Conservation (phyloP, 2,797 vertebrate species). For the Staurois parvus region DNA sequence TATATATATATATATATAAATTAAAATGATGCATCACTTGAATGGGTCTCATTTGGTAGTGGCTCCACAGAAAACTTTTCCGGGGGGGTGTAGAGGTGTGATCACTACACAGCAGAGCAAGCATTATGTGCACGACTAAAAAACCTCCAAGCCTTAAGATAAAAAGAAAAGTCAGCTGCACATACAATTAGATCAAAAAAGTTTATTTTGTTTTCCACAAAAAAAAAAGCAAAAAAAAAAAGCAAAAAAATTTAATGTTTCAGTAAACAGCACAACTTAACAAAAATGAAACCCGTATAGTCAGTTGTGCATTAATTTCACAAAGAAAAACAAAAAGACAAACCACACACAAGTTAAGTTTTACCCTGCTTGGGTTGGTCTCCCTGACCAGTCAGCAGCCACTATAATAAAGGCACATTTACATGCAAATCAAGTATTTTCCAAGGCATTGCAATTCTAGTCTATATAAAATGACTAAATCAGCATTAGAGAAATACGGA, state of each 20-base stretch:
- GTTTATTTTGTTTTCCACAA: neutral
- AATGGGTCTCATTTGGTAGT: too few relatives aligned
- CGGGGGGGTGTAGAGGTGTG: too few relatives aligned
- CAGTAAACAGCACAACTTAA: conserved; percentile 1
- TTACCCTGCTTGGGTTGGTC: conserved; percentile 23
- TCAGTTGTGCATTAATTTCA: neutral
- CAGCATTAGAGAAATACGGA: neutral
- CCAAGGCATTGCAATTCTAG: conserved; percentile 18
- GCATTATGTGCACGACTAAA: too few relatives aligned
- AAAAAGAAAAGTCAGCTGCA: neutral
- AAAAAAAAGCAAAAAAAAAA: neutral
- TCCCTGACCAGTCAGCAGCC: neutral
- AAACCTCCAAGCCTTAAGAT: neutral
- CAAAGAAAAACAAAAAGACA: neutral
- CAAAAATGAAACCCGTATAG: neutral
- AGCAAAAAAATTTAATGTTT: neutral
- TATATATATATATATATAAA: too few relatives aligned
- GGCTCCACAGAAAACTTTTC: too few relatives aligned
- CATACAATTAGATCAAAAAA: neutral
- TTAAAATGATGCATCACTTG: too few relatives aligned
- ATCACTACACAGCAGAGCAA: too few relatives aligned
- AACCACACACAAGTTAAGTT: neutral
- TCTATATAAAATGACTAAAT: neutral
- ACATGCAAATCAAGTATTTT: conserved; percentile 36
- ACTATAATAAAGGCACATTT: conserved; percentile 29